Evolutionary conservation across 2,888 invertebrate species (phyloP), one percentile per base, ranked within the genome.

Genomic region (Xylota sylvarum): DNA sequence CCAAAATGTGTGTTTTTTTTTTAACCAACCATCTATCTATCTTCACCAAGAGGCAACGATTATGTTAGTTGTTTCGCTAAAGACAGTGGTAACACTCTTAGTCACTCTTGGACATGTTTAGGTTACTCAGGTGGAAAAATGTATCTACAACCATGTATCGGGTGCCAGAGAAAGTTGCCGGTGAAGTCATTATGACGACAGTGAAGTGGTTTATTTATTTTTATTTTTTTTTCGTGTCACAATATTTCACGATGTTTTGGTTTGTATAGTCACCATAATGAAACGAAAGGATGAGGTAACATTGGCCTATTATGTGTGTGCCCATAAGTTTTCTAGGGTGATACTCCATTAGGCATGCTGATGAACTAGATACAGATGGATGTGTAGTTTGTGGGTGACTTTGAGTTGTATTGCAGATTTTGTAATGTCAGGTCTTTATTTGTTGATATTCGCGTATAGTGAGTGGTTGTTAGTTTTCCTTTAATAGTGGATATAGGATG

Each of bases 121-220:
- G 6, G 76, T 46, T 65, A 35, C 43, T 67, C 30, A 30, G 46
- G 60, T 62, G 46, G 52, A 58, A 69, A 76, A 64, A 65, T 72
- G 64, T 37, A 12, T 30, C 73, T 14, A 23, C 27, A 9, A 72
- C 35, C 30, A 35, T 48, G 48, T 55, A 50, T 62, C 30, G 46
- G 60, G 58, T 70, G 80, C n/a, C 48, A 65, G 85, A 80, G 85
- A 85, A 85, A 85, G 85, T 81, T 86, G 77, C 50, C 70, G 56
- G 48, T 65, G 69, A 84, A 83, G 76, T 65, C 14, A 30, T 72
- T 23, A 43, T 17, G 67, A 56, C 55, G 64, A 48, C 48, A 32
- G 46, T 40, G 17, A 58, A 37, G 58, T 48, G 52, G 30, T 56
- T 40, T 64, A 10, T 43, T 58, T 60, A 52, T 52, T 65, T 9